These are phyloP conservation scores for Eidolon helvum DNA, from an alignment of 2,113 vertebrate genomes.

Conservation along the genomic window DNA sequence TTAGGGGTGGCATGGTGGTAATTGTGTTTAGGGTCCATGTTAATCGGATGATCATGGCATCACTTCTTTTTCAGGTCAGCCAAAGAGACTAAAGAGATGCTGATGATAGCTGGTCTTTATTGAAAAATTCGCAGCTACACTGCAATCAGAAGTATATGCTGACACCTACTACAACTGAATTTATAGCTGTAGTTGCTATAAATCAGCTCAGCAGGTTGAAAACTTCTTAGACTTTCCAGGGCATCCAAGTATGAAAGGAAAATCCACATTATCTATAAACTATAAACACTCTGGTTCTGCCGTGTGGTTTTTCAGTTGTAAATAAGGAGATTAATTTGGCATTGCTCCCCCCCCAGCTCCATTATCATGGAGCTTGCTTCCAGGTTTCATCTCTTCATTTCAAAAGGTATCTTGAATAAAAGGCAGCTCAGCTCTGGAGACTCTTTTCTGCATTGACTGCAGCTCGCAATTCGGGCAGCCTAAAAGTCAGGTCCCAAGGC, in stretches of 20 bases:
- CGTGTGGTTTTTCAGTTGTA: not conserved
- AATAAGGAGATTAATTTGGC: slow-evolving; percentile 1
- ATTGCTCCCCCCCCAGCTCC: not conserved
- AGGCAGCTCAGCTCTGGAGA: slow-evolving; percentile 46
- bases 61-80: not conserved
- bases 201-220: slow-evolving; percentile 14
- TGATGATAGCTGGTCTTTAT: not conserved
- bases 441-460: slow-evolving; percentile 67
- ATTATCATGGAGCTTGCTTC: not conserved
- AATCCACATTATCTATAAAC: not conserved
- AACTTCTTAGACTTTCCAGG: not conserved
- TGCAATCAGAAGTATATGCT: slow-evolving; percentile 50
- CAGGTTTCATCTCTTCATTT: not conserved
- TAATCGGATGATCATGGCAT: not conserved
- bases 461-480: slow-evolving; percentile 72
- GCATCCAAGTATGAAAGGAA: not conserved
- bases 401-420: not conserved
- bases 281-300: not conserved
- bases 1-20: not conserved
- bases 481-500: slow-evolving; percentile 79
- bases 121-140: slow-evolving; percentile 26
- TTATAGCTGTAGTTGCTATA: not conserved
- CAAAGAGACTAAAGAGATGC: not conserved
- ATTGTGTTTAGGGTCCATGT: not conserved
- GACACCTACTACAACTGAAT: slow-evolving; percentile 66